A percentile compares a stretch with the other conserved stretches of the same genome.
Conservation (phyloP, 2,797 vertebrate genomes). For the Enteromius argenteus region DNA sequence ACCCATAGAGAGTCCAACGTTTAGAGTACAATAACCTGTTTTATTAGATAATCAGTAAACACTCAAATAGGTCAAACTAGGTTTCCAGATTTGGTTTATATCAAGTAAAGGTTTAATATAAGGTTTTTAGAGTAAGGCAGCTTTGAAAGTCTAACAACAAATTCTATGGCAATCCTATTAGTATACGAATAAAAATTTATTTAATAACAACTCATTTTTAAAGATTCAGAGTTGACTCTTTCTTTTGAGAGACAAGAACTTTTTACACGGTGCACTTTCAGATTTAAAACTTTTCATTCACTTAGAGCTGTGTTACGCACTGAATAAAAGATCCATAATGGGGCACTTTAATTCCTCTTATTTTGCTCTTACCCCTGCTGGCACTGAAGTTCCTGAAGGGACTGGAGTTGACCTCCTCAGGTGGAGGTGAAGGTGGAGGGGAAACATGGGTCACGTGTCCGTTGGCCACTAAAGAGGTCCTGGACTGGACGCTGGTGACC, state of each 20-base stretch:
- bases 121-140: background rate
- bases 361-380: constrained; percentile 69
- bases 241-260: no score
- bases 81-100: background rate
- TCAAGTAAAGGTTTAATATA: background rate
- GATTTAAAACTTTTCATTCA: no score
- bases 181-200: background rate
- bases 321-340: no score
- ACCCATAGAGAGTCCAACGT: background rate
- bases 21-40: background rate
- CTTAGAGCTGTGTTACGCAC: no score
- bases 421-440: constrained; percentile 52
- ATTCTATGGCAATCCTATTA: background rate
- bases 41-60: background rate
- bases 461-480: constrained; percentile 35
- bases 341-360: no score
- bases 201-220: no score
- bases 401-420: constrained; percentile 49
- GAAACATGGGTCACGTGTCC: constrained; percentile 47
- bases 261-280: no score
- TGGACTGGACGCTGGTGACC: constrained; percentile 51
- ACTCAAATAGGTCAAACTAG: background rate
- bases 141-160: background rate
- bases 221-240: no score
- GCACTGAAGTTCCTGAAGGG: constrained; percentile 70